A percentile compares a stretch with the other conserved stretches of the same genome.
Evolutionary conservation across 2,797 vertebrate species (phyloP).

Genomic region (Diglossa cyanea): DNA sequence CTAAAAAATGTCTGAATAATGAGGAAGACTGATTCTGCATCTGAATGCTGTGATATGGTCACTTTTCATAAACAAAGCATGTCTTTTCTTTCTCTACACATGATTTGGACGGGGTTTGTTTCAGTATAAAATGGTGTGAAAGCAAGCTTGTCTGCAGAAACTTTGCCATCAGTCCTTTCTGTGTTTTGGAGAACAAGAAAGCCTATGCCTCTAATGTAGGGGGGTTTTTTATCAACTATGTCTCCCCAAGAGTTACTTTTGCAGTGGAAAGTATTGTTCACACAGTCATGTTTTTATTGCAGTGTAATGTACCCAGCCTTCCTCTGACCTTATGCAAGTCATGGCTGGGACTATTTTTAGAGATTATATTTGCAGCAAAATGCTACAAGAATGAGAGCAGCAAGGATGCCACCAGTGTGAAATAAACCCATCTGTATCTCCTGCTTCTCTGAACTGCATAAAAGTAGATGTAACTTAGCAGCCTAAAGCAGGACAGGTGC

Average conservation of each 20-base stretch:
- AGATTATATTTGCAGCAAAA: slow-evolving; percentile 57
- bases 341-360: slow-evolving; percentile 66
- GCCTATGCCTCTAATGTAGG: neutral
- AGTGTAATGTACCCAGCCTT: slow-evolving; percentile 30
- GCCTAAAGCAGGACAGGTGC: neutral
- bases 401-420: neutral
- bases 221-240: neutral
- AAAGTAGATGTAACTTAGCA: neutral
- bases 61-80: neutral
- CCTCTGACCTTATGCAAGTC: slow-evolving; percentile 62
- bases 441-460: neutral
- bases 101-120: neutral
- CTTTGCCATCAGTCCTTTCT: neutral
- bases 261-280: slow-evolving; percentile 55
- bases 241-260: neutral
- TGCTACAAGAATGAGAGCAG: slow-evolving; percentile 51
- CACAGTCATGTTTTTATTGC: neutral
- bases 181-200: neutral
- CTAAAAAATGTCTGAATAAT: neutral
- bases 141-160: neutral
- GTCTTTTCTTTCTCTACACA: neutral
- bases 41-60: neutral
- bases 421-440: slow-evolving; percentile 19
- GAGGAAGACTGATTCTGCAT: neutral
- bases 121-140: neutral